phyloP scores from a whole-genome alignment of 2,888 invertebrate genomes.

The Phanerotoma sp. region DNA sequence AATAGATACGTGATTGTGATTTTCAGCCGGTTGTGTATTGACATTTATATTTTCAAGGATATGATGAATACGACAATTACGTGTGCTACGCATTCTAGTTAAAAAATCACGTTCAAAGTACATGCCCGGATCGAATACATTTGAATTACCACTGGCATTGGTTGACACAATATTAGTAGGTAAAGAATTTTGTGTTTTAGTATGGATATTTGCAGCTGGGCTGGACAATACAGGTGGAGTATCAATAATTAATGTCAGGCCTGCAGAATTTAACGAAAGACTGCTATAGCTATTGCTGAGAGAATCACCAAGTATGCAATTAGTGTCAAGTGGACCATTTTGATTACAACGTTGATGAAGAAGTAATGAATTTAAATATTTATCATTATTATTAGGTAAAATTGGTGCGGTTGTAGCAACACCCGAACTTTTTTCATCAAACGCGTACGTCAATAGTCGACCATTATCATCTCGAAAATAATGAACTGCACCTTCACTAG shows the following conservation, averaged over 20 bases:
- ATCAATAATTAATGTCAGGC: conserved; percentile 55
- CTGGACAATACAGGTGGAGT: conserved; percentile 51
- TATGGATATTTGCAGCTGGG: conserved; percentile 41
- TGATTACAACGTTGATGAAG: conserved; percentile 47
- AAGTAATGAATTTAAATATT: conserved; percentile 50
- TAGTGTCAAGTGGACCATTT: conserved; percentile 40
- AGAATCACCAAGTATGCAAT: conserved; percentile 54
- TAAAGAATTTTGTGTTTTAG: conserved; percentile 44
- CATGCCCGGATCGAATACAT: conserved; percentile 50
- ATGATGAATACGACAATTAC: conserved; percentile 49
- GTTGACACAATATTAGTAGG: conserved; percentile 42
- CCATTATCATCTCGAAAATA: conserved; percentile 84
- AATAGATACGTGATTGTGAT: conserved; percentile 41
- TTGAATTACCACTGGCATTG: conserved; percentile 60
- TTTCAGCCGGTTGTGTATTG: conserved; percentile 39
- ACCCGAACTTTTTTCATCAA: conserved; percentile 74
- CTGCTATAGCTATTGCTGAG: conserved; percentile 60
- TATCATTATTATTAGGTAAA: conserved; percentile 45
- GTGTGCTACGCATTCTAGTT: conserved; percentile 47
- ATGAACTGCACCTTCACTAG: conserved; percentile 80
- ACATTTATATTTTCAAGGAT: conserved; percentile 43
- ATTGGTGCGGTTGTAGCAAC: conserved; percentile 56
- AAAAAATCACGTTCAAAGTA: conserved; percentile 39
- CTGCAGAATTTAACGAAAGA: conserved; percentile 58
- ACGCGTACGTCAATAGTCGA: conserved; percentile 85